Conservation (phyloP, 2,797 vertebrate genomes). For the Tenualosa ilisha region DNA sequence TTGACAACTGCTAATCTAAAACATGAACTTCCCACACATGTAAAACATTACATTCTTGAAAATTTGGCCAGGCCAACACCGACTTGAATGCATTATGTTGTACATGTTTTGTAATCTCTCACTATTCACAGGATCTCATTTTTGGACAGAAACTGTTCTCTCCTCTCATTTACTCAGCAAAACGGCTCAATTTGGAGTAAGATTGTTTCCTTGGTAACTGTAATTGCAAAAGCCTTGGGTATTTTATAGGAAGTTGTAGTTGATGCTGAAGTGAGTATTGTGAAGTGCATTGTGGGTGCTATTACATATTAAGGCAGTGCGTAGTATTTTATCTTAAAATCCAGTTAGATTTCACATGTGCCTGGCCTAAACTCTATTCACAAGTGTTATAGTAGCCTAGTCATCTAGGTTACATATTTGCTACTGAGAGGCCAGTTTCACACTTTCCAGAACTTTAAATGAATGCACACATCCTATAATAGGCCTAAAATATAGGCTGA, state of each 20-base stretch:
- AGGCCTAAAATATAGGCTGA: too few species aligned
- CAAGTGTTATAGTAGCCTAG: not conserved
- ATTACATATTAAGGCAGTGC: not conserved
- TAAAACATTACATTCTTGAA: too few species aligned
- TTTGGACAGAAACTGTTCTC: not conserved
- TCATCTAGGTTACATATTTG: too few species aligned
- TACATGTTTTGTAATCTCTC: not conserved
- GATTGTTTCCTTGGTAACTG: slow-evolving; percentile 18
- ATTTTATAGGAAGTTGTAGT: not conserved
- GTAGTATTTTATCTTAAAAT: not conserved
- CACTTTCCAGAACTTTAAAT: not conserved
- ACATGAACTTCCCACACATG: too few species aligned
- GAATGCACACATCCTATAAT: not conserved
- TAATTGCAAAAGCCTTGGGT: not conserved
- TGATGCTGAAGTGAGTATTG: not conserved
- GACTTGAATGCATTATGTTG: too few species aligned
- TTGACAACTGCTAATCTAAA: too few species aligned
- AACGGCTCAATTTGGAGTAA: not conserved
- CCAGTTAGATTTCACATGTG: not conserved
- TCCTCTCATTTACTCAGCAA: not conserved
- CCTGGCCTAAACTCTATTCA: not conserved
- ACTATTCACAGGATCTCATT: not conserved
- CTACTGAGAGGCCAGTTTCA: not conserved
- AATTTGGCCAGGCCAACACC: too few species aligned
- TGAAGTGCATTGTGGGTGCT: not conserved